A percentile compares a stretch with the other conserved stretches of the same genome.
phyloP scores from a whole-genome alignment of 2,113 vertebrate genomes.

The Corvus hawaiiensis region DNA sequence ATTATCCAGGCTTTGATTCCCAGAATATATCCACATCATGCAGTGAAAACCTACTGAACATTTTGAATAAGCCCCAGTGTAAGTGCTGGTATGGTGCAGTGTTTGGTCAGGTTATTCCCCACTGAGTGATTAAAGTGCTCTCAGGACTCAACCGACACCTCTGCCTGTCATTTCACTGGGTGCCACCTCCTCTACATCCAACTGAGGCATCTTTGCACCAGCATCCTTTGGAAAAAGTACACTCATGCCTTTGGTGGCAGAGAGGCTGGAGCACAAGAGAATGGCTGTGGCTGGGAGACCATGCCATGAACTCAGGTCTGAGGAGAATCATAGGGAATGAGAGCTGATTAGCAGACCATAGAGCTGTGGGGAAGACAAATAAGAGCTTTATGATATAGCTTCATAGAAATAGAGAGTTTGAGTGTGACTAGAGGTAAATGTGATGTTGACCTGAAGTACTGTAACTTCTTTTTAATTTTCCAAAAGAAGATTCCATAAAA shows the following conservation, averaged over 20 bases:
- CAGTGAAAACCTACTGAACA: not conserved
- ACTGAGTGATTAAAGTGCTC: not conserved
- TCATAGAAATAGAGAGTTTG: not conserved
- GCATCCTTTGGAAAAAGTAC: not conserved
- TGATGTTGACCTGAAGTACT: not conserved
- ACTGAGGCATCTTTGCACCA: not conserved
- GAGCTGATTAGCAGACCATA: not conserved
- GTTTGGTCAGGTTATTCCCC: not conserved
- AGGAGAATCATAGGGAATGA: not conserved
- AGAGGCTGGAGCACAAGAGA: not conserved
- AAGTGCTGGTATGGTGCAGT: not conserved
- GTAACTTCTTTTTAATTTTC: not conserved
- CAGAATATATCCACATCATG: not conserved
- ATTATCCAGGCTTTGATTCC: not conserved
- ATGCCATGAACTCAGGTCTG: not conserved
- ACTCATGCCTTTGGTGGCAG: not conserved
- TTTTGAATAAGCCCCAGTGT: not conserved
- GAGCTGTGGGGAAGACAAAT: not conserved
- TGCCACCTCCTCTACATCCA: not conserved
- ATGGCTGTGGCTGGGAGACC: not conserved
- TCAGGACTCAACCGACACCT: not conserved
- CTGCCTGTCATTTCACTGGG: not conserved
- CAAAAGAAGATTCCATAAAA: not conserved
- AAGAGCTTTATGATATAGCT: not conserved
- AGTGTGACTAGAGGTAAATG: not conserved